Evolutionary conservation across 2,797 vertebrate species (phyloP), one percentile per base, ranked within the genome.

Genomic region (Podarcis lilfordi): DNA sequence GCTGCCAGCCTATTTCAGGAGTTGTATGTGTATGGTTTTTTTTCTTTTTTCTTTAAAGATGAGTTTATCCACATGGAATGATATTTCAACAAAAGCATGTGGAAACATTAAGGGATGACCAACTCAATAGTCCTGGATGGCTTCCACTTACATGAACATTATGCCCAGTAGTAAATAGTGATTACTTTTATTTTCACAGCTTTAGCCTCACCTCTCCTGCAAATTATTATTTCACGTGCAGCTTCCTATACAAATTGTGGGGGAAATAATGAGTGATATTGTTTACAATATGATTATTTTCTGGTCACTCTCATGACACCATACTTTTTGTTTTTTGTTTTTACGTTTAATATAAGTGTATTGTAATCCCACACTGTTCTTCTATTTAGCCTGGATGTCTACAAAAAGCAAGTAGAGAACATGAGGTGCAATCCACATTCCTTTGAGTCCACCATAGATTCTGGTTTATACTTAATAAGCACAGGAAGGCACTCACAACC

Each of bases 1-100:
- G 87, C 87, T 93, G 80, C 37, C 89, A 93, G 77, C 15, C 74
- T 6, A 1, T 80, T 92, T 91, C 89, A 85, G 81, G 92, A 80
- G 37, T 45, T 3, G 9, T 69, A 10, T 80, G 45, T 59, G 43
- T n/a, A 55, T 69, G 29, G 37, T 50, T 72, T 13, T 75, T 75
- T 81, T 43, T 43, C 8, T 29, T 50, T 55, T 55, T 15, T 15
- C 45, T 50, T 29, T 25, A 82, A 82, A 43, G 80, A 64, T 43
- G 29, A 82, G 40, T 64, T 75, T 80, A 80, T 80, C 55, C 17
- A 11, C 82, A 32, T 40, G 17, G 25, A 71, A 80, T 80, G 76
- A 35, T 88, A 82, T 43, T 50, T 85, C 85, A 37, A 32, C 50
- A 80, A 80, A 80, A 74, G 13, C 25, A 21, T 23, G 13, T 23